A percentile compares a stretch with the other conserved stretches of the same genome.
Conservation (phyloP, 1,140 invertebrate genomes). For the Drosophila tristis region DNA sequence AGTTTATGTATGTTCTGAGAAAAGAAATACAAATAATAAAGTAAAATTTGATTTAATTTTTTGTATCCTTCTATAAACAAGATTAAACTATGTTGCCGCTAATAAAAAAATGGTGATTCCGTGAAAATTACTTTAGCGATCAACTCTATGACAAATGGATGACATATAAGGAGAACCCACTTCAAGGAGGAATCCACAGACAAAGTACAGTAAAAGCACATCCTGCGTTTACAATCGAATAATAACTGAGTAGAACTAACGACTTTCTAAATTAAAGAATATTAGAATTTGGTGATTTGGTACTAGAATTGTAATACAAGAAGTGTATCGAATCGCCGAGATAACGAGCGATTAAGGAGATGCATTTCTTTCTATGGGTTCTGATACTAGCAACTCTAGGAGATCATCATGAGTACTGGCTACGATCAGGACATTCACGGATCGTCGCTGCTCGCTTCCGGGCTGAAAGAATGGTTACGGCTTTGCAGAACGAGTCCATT, state of each 20-base stretch:
- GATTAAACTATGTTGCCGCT: constrained; percentile 9
- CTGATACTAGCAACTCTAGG: constrained; percentile 46
- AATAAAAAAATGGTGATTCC: background rate
- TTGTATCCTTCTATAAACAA: background rate
- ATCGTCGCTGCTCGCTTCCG: constrained; percentile 22
- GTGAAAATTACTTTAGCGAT: background rate
- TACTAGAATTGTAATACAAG: too few species aligned
- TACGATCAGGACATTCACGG: background rate
- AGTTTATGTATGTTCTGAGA: too few species aligned
- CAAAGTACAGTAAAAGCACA: too few species aligned
- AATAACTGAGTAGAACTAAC: too few species aligned
- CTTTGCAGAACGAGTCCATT: constrained; percentile 16
- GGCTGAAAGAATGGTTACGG: background rate
- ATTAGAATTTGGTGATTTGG: too few species aligned
- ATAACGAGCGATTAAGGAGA: constrained; percentile 46
- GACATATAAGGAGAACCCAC: background rate
- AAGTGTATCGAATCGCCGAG: constrained; percentile 15
- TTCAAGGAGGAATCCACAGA: too few species aligned
- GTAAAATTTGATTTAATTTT: constrained; percentile 1
- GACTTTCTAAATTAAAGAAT: too few species aligned
- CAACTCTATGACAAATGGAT: constrained; percentile 4
- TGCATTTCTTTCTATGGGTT: constrained; percentile 61
- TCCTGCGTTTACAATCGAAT: too few species aligned
- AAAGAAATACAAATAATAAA: too few species aligned
- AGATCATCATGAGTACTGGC: constrained; percentile 25